Conservation (phyloP, 2,113 vertebrate genomes). For the Ciconia stormi region DNA sequence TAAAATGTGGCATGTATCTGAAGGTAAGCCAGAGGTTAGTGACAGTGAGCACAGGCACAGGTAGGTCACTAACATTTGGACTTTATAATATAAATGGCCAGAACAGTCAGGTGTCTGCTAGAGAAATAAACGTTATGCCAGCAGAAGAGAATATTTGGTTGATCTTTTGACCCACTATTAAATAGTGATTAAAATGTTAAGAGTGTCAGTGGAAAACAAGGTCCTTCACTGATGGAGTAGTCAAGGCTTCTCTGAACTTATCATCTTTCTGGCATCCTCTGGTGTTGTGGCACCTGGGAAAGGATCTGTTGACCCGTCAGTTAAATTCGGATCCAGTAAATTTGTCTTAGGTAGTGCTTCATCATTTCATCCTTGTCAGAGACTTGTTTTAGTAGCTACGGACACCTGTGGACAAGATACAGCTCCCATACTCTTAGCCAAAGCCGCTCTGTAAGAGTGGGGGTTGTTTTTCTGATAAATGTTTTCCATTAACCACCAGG, state of each 20-base stretch:
- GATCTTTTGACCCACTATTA: not conserved
- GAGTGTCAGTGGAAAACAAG: not conserved
- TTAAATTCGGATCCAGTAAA: not conserved
- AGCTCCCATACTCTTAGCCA: not conserved
- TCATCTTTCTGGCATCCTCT: not conserved
- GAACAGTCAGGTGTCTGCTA: not conserved
- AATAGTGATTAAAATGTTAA: not conserved
- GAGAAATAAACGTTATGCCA: not conserved
- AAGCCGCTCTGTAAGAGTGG: not conserved
- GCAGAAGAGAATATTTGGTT: not conserved
- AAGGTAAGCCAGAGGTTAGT: not conserved
- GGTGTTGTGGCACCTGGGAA: not conserved
- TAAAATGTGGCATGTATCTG: not conserved
- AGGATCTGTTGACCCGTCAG: not conserved
- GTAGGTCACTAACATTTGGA: not conserved
- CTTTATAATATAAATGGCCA: not conserved
- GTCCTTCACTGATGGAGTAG: not conserved
- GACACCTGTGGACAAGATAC: not conserved
- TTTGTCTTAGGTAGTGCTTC: conserved; percentile 22
- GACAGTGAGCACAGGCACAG: not conserved
- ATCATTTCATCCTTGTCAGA: not conserved
- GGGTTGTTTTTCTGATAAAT: not conserved
- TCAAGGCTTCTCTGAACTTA: not conserved
- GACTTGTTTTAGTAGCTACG: not conserved
- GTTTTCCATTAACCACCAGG: not conserved